These are phyloP conservation scores for Taeniopygia guttata DNA, from an alignment of 2,797 vertebrate genomes.

Conservation along the genomic window DNA sequence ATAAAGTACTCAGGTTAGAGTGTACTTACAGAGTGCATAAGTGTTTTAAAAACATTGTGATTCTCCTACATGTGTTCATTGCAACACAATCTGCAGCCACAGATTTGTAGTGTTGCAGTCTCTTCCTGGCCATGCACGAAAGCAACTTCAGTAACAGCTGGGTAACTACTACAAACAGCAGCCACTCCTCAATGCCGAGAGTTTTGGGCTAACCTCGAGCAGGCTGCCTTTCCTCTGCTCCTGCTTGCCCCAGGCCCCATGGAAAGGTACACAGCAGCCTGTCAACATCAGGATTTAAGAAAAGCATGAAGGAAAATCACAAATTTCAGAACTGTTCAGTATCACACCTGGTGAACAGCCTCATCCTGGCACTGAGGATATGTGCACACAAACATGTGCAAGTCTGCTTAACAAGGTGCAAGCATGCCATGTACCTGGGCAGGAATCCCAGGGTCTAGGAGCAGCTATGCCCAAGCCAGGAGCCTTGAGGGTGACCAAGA, in stretches of 20 bases:
- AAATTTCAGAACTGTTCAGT: not conserved
- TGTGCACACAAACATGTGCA: rapidly evolving
- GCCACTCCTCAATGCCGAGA: not conserved
- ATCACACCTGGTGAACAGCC: not conserved
- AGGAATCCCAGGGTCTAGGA: not conserved
- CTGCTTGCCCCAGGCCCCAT: not conserved
- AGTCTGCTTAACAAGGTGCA: not conserved
- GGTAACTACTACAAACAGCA: not conserved
- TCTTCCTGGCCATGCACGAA: not conserved
- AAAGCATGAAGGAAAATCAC: not conserved
- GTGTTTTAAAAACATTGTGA: not conserved
- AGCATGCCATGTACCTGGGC: not conserved
- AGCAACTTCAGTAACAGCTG: not conserved
- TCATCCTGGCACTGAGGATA: not conserved
- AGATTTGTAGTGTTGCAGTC: not conserved
- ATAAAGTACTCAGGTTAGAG: not conserved
- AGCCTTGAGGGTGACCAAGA: not conserved
- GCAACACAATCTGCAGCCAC: not conserved
- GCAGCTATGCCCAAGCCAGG: not conserved
- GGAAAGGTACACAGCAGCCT: not conserved
- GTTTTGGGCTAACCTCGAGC: not conserved
- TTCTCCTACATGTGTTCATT: not conserved
- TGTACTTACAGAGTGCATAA: rapidly evolving
- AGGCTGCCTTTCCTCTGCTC: not conserved
- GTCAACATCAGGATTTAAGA: not conserved